Percentiles rank a stretch among this genome's conserved stretches.
Conservation (phyloP, 2,113 vertebrate genomes). For the Pomatorhinus ruficollis region DNA sequence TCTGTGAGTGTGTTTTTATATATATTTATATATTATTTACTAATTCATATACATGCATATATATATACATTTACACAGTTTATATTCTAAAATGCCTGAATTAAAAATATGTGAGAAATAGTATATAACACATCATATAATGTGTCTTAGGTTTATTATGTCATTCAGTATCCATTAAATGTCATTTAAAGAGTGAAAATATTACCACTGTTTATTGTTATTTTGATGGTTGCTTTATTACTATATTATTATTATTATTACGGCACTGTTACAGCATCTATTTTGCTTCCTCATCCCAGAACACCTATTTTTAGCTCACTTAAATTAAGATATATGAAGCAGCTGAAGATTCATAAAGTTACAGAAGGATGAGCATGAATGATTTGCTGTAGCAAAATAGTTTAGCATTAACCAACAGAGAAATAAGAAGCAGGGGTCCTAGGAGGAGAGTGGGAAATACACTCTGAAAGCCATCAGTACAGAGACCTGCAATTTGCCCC, state of each 20-base stretch:
- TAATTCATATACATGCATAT: accelerated
- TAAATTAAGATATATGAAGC: conserved; percentile 63
- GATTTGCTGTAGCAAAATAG: conserved; percentile 11
- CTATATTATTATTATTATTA: not conserved
- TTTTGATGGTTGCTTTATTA: not conserved
- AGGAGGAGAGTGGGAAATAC: not conserved
- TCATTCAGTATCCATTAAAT: not conserved
- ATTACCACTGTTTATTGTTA: not conserved
- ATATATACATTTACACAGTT: not conserved
- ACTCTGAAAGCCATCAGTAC: not conserved
- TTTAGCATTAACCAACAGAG: conserved; percentile 44
- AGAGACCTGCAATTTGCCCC: not conserved
- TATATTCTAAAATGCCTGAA: not conserved
- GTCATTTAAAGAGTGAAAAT: not conserved
- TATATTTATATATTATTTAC: too few relatives aligned
- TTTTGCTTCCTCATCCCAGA: conserved; percentile 7
- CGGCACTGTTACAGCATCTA: not conserved
- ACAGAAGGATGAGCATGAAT: conserved; percentile 56
- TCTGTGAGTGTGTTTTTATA: not conserved
- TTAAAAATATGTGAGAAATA: not conserved
- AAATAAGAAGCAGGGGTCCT: conserved; percentile 22
- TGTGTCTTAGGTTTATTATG: not conserved
- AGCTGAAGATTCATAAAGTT: conserved; percentile 52
- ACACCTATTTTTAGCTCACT: conserved; percentile 32
- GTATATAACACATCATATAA: not conserved